Evolutionary conservation across 1,140 invertebrate species (phyloP).

Genomic region (Acyrthosiphon pisum): DNA sequence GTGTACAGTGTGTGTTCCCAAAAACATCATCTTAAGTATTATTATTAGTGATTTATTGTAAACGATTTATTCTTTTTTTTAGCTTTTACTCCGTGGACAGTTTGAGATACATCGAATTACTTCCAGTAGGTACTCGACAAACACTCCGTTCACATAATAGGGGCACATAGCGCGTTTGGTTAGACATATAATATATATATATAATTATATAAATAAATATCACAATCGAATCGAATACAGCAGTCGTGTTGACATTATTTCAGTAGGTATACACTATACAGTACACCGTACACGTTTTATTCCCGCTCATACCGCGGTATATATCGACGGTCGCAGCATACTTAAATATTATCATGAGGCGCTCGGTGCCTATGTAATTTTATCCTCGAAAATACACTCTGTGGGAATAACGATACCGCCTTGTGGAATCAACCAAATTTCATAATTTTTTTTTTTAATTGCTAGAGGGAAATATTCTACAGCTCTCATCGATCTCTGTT

Average conservation of each 20-base stretch:
- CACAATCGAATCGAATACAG: not conserved
- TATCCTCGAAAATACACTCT: too few relatives aligned
- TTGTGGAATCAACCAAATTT: too few relatives aligned
- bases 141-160: not conserved
- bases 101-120: not conserved
- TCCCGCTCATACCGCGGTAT: too few relatives aligned
- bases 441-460: too few relatives aligned
- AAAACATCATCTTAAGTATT: constrained; percentile 5
- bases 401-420: too few relatives aligned
- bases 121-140: constrained; percentile 16
- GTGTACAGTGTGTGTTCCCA: too few relatives aligned
- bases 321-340: too few relatives aligned
- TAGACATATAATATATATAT: not conserved
- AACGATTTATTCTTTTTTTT: not conserved
- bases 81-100: not conserved
- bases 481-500: too few relatives aligned
- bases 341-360: too few relatives aligned
- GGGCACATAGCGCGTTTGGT: not conserved
- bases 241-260: not conserved
- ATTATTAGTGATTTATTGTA: constrained; percentile 31
- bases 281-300: not conserved
- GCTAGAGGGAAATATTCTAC: too few relatives aligned
- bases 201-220: not conserved
- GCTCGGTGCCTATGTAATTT: too few relatives aligned
- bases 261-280: too few relatives aligned